These are phyloP conservation scores for Dromococcyx pavoninus DNA, from an alignment of 2,797 vertebrate genomes.

Conservation along the genomic window DNA sequence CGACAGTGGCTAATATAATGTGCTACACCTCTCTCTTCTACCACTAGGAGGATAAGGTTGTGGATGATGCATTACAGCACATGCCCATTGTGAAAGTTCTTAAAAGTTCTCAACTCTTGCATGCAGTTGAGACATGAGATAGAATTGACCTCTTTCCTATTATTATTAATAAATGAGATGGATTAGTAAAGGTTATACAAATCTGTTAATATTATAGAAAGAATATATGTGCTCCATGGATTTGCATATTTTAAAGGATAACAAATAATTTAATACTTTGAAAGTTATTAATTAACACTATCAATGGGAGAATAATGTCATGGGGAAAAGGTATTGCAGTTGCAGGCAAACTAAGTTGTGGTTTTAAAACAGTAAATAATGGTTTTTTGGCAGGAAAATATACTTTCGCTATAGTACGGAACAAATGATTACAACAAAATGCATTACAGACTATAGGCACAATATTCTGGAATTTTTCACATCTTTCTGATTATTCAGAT, in stretches of 20 bases:
- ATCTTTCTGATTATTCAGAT: background rate
- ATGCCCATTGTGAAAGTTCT: background rate
- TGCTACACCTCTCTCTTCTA: background rate
- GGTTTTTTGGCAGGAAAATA: background rate
- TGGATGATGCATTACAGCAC: slow-evolving; percentile 1
- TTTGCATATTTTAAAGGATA: slow-evolving; percentile 12
- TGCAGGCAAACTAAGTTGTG: background rate
- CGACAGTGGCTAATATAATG: background rate
- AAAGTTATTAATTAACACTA: background rate
- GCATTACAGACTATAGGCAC: background rate
- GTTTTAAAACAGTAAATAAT: background rate
- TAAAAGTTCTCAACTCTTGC: background rate
- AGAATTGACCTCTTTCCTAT: background rate
- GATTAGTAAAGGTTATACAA: background rate
- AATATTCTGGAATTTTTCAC: background rate
- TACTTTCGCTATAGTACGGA: background rate
- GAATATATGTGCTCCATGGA: background rate
- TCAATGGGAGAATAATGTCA: background rate
- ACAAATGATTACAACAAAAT: background rate
- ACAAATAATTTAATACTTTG: background rate
- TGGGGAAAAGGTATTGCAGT: background rate
- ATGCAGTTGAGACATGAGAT: background rate
- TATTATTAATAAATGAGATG: background rate
- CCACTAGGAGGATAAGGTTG: background rate
- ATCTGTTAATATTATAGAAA: background rate